phyloP scores from a whole-genome alignment of 2,888 invertebrate genomes.

The Perithous albicinctus region DNA sequence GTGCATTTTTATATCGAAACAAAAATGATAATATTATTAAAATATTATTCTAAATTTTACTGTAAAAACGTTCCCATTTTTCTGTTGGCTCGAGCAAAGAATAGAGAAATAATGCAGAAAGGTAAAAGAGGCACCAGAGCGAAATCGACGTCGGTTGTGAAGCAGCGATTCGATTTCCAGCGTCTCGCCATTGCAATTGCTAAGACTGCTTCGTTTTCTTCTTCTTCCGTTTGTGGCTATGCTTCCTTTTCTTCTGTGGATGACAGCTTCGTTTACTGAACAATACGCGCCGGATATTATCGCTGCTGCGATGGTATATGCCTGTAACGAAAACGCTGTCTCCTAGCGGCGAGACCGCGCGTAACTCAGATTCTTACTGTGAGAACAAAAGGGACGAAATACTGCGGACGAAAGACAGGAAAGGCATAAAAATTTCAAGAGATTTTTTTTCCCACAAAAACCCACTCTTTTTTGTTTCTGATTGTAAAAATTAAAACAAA shows the following conservation, averaged over 20 bases:
- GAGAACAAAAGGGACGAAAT: too few relatives aligned
- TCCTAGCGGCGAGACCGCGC: too few relatives aligned
- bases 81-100: constrained; percentile 52
- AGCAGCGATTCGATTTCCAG: constrained; percentile 18
- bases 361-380: too few relatives aligned
- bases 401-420: too few relatives aligned
- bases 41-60: too few relatives aligned
- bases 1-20: not conserved
- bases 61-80: constrained; percentile 31
- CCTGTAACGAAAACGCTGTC: too few relatives aligned
- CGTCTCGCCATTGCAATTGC: constrained; percentile 1
- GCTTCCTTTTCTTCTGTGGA: constrained; percentile 71
- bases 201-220: constrained; percentile 32
- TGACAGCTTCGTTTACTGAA: constrained; percentile 69
- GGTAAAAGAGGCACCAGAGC: not conserved
- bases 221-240: constrained; percentile 60
- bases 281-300: constrained; percentile 68
- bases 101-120: constrained; percentile 20
- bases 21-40: too few relatives aligned
- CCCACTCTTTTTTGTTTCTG: too few relatives aligned
- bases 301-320: constrained; percentile 30
- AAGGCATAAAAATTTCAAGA: too few relatives aligned
- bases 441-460: too few relatives aligned
- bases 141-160: not conserved
- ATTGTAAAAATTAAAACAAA: too few relatives aligned